Evolutionary conservation across 2,113 vertebrate species (phyloP), one percentile per base, ranked within the genome.

Genomic region (Fregetta grallaria): DNA sequence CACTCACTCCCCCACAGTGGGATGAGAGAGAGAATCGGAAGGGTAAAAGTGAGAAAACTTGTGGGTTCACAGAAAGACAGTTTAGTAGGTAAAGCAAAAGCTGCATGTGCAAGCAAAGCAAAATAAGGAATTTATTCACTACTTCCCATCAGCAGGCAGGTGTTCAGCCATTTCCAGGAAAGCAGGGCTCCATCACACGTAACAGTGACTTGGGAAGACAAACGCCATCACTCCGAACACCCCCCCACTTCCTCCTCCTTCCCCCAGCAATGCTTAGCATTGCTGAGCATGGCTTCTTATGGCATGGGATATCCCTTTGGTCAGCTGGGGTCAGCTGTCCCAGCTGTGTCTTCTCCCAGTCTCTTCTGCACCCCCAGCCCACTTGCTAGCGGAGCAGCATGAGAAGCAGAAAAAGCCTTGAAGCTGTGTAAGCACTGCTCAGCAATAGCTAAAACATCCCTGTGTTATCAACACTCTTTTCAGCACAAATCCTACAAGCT

Each of bases 381-480:
- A 0, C 67, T 40, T 2, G 0, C 49, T 21, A 19, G 4, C 3
- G 4, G 15, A 26, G 13, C 3, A 2, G 25, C 0, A 3, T n/a
- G 25, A 73, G 25, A 13, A 65, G n/a, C 29, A 56, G 42, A 25
- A 25, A 9, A 36, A 12, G 14, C 30, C 45, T 21, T 30, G 62
- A 15, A 6, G 0, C 26, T 38, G 13, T 29, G 18, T 38, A 30
- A 59, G 8, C 53, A 16, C 78, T 34, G 32, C 13, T 61, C 38
- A 75, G 78, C 52, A 23, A 13, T 5, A 68, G 15, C 53, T 47
- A 40, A 44, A 45, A 34, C 22, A 67, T 59, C 4, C 0, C 12
- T 11, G 5, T 82, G 15, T 23, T 47, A 45, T 29, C 61, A 82
- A 19, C 61, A 44, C 17, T 30, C 17, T 38, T 74, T 36, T 36